A percentile compares a stretch with the other conserved stretches of the same genome.
These are phyloP conservation scores for Strigamia transsilvanica DNA, from an alignment of 2,888 invertebrate genomes.

Conservation along the genomic window DNA sequence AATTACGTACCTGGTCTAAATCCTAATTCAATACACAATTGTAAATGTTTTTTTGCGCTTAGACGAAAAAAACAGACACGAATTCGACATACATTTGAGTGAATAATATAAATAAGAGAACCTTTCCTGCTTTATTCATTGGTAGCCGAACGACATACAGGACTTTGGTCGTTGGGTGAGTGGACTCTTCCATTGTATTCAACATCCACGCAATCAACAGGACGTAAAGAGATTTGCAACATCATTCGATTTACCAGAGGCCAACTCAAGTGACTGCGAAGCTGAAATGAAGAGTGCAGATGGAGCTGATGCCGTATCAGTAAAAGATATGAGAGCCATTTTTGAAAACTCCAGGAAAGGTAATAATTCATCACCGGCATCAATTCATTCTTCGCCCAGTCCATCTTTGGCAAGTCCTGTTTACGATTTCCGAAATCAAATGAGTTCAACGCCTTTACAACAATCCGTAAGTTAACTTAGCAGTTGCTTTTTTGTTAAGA, in stretches of 20 bases:
- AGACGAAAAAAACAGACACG: neutral
- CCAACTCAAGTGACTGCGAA: conserved; percentile 4
- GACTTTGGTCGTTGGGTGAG: conserved; percentile 57
- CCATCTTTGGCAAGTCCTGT: neutral
- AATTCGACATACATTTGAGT: conserved; percentile 41
- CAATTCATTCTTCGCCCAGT: conserved; percentile 10
- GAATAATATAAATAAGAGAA: conserved; percentile 27
- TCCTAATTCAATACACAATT: conserved; percentile 2
- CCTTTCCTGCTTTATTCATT: conserved; percentile 23
- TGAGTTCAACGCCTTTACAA: neutral
- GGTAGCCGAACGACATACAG: conserved; percentile 55
- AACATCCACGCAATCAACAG: conserved; percentile 50
- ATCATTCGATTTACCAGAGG: neutral
- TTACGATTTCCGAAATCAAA: conserved; percentile 5
- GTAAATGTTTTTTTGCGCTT: neutral
- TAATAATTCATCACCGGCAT: neutral
- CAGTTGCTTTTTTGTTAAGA: neutral
- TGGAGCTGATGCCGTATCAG: conserved; percentile 34
- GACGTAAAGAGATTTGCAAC: neutral
- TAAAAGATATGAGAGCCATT: conserved; percentile 51
- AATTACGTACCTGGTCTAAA: conserved; percentile 15
- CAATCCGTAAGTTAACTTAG: neutral
- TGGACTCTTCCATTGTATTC: conserved; percentile 55
- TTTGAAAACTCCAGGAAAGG: conserved; percentile 4
- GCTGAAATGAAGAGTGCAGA: conserved; percentile 7